These are phyloP conservation scores for Sebastolobus altivelis DNA, from an alignment of 2,797 vertebrate genomes.

Conservation along the genomic window DNA sequence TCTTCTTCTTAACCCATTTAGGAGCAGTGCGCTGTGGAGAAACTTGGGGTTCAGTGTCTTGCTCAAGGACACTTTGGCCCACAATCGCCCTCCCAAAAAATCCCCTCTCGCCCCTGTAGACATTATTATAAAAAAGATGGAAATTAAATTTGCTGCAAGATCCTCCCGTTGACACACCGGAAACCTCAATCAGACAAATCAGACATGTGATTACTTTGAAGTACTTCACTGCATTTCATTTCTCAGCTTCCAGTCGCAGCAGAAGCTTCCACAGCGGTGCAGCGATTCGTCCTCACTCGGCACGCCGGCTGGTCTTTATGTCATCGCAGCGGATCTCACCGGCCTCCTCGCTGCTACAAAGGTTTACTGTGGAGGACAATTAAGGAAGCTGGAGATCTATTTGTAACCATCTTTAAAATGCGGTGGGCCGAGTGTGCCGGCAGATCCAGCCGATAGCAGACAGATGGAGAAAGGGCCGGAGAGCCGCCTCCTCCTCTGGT, in stretches of 20 bases:
- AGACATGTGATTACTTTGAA: not conserved
- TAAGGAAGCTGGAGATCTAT: slow-evolving; percentile 38
- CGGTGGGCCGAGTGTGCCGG: slow-evolving; percentile 10
- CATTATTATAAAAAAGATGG: not conserved
- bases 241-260: not conserved
- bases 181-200: not conserved
- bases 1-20: too few species aligned
- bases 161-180: not conserved
- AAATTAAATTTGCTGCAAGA: not conserved
- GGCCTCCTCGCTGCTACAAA: not conserved
- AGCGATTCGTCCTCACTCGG: not conserved
- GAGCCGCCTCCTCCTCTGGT: slow-evolving; percentile 55
- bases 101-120: not conserved
- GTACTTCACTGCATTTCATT: not conserved
- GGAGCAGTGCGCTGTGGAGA: too few species aligned
- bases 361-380: slow-evolving; percentile 26
- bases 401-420: slow-evolving; percentile 38
- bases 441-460: slow-evolving; percentile 34
- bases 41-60: too few species aligned
- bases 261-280: not conserved
- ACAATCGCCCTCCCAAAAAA: not conserved
- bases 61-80: too few species aligned
- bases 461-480: slow-evolving; percentile 52
- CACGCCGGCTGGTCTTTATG: not conserved
- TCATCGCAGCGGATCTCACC: not conserved